Evolutionary conservation across 2,797 vertebrate species (phyloP).

Genomic region (Coregonus ussuriensis): DNA sequence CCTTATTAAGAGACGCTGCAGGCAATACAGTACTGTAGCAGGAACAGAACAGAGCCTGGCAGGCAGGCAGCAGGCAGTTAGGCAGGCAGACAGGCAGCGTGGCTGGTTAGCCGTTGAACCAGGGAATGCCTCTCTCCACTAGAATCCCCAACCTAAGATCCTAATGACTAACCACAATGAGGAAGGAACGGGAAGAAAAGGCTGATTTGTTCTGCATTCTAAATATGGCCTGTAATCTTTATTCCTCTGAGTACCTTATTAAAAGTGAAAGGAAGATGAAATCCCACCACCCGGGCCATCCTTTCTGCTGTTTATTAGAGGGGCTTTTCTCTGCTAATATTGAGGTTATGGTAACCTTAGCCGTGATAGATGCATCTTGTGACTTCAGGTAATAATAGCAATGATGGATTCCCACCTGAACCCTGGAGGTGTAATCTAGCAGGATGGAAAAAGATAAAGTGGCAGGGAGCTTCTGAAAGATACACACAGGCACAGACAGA

Average conservation of each 20-base stretch:
- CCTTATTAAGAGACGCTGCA: slow-evolving; percentile 70
- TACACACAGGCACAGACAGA: slow-evolving; percentile 69
- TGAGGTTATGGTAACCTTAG: slow-evolving; percentile 84
- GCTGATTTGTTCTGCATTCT: slow-evolving; percentile 86
- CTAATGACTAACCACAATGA: slow-evolving; percentile 82
- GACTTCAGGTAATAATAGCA: slow-evolving; percentile 78
- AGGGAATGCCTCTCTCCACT: slow-evolving; percentile 59
- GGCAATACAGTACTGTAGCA: slow-evolving; percentile 41
- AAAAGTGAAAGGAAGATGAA: slow-evolving; percentile 79
- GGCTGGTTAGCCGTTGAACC: slow-evolving; percentile 60
- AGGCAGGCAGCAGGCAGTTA: slow-evolving; percentile 1
- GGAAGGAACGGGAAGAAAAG: slow-evolving; percentile 70
- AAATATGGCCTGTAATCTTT: slow-evolving; percentile 83
- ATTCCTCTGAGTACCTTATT: slow-evolving; percentile 76
- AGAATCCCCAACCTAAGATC: slow-evolving; percentile 49
- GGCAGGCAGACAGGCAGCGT: background rate
- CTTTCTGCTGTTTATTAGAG: slow-evolving; percentile 76
- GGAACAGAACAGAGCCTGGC: slow-evolving; percentile 31
- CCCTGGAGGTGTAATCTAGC: slow-evolving; percentile 82
- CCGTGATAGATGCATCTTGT: slow-evolving; percentile 76
- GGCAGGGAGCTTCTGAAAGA: slow-evolving; percentile 74
- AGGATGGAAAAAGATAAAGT: slow-evolving; percentile 82
- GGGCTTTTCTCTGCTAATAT: slow-evolving; percentile 78
- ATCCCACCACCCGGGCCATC: slow-evolving; percentile 74
- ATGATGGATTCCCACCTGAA: slow-evolving; percentile 75